These are phyloP conservation scores for Apodemia hepburni DNA, from an alignment of 2,888 invertebrate species.

Conservation along the genomic window DNA sequence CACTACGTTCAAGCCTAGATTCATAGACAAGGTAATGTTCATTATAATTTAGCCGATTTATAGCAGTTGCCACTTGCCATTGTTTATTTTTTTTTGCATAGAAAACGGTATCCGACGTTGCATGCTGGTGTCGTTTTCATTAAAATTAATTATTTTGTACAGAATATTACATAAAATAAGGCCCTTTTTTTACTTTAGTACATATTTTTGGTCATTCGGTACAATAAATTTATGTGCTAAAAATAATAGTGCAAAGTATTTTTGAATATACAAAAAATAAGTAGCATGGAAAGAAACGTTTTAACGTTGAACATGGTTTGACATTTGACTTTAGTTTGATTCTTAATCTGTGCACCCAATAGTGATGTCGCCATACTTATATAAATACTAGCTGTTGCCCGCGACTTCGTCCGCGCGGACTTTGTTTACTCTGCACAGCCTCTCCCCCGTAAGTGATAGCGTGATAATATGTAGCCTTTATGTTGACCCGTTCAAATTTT, in stretches of 20 bases:
- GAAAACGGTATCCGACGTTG: constrained; percentile 49
- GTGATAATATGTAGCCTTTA: no score
- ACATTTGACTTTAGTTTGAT: no score
- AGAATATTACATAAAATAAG: not conserved
- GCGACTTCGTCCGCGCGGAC: no score
- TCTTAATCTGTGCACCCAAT: no score
- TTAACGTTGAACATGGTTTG: not conserved
- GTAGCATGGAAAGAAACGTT: not conserved
- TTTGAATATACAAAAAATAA: not conserved
- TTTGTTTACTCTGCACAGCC: no score
- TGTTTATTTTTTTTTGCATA: constrained; percentile 49
- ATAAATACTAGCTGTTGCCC: no score
- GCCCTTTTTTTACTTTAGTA: not conserved
- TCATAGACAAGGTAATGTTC: constrained; percentile 23
- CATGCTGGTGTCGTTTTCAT: constrained; percentile 18
- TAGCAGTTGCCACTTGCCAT: constrained; percentile 60
- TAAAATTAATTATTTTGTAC: not conserved
- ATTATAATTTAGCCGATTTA: constrained; percentile 47
- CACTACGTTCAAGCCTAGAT: constrained; percentile 24
- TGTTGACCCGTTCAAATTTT: no score
- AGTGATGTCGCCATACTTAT: no score
- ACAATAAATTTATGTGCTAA: not conserved
- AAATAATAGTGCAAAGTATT: not conserved
- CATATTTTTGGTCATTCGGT: not conserved
- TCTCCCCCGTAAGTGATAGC: no score